Evolutionary conservation across 2,113 vertebrate genomes (phyloP).

Genomic region (Dendrocopos noguchii): DNA sequence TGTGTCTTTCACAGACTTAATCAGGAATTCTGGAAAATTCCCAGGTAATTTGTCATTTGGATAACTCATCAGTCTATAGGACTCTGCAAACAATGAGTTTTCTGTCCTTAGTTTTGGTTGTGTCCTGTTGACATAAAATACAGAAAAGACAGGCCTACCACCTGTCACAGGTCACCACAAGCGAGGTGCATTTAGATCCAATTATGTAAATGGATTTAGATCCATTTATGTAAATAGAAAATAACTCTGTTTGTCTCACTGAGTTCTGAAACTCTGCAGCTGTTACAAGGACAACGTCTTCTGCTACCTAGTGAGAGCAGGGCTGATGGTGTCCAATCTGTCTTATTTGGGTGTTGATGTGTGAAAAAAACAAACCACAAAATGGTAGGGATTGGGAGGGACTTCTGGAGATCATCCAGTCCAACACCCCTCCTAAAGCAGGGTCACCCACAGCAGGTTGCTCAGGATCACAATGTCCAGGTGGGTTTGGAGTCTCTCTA

Average conservation of each 20-base stretch:
- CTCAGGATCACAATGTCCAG: too few species aligned
- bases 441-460: too few species aligned
- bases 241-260: not conserved
- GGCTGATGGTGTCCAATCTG: not conserved
- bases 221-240: not conserved
- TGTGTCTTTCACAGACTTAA: not conserved
- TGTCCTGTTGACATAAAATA: not conserved
- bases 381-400: too few species aligned
- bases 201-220: not conserved
- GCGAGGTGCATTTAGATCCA: not conserved
- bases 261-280: not conserved
- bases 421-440: too few species aligned
- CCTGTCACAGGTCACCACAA: not conserved
- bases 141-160: not conserved
- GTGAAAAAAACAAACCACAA: not conserved
- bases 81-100: not conserved
- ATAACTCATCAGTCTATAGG: not conserved
- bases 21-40: not conserved
- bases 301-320: not conserved
- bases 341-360: not conserved
- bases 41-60: not conserved
- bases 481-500: too few species aligned
- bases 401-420: too few species aligned
- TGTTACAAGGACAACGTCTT: not conserved
- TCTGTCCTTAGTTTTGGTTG: not conserved